Base-by-base conservation (phyloP, 2,113 vertebrate species). In the Sturnus vulgaris region DNA sequence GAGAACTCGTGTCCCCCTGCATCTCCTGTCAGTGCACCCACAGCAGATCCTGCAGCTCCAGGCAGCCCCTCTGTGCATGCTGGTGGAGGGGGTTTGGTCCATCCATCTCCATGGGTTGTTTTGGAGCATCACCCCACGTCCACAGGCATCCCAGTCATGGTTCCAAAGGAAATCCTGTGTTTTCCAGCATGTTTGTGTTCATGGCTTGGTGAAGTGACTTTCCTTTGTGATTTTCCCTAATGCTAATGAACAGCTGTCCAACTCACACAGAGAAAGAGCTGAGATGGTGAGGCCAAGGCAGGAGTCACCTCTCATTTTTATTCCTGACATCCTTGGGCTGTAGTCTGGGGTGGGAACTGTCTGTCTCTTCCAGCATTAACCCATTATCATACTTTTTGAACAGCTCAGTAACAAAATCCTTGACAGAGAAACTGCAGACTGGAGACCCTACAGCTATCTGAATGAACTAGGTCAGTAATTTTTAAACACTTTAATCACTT, bases 381-480 rank as follows among this genome's bases (percentile, higher is more conserved):
- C 71, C 84, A 69, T 89, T 98, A 95, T 98, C 97, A 90, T 97
- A 77, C 98, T 98, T 95, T 96, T 97, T 97, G 95, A 96, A 97
- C 98, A 99, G 99, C 98, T 98, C 85, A 98, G 97, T 98, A 98
- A 98, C 96, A 98, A 99, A 98, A 98, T 98, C 97, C 98, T 97
- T 55, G 97, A 98, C 97, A 98, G 98, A 98, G 98, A 98, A 79
- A 97, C 98, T 93, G 97, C 98, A 94, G 98, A 98, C 94, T 99
- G 99, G 99, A 99, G 98, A 97, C 98, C 98, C 75, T 99, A 99
- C 98, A 98, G 98, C 98, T 99, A 98, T 98, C 98, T 99, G 97
- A 99, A 98, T 95, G 98, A 99, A 96, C 98, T 99, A 97, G 99
- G 99, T 99, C 94, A 98, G 99, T 99, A 96, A 97, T 82, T 95